Percentiles rank a stretch among this genome's conserved stretches.
Conservation (phyloP, 2,797 vertebrate genomes). For the Muscicapa striata region DNA sequence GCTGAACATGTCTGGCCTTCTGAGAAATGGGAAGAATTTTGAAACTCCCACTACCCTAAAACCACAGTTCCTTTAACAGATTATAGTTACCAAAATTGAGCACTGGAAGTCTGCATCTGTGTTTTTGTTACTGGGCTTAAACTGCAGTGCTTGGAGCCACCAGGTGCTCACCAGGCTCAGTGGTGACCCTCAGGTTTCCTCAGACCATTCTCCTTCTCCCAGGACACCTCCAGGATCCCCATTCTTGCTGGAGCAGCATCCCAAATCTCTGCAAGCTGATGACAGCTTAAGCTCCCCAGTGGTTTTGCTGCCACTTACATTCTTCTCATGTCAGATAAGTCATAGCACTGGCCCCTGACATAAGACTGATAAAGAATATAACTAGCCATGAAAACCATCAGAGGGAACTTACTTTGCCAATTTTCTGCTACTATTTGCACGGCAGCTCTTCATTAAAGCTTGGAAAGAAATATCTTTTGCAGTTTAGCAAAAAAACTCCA, state of each 20-base stretch:
- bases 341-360: background rate
- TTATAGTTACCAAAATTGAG: background rate
- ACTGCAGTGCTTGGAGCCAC: background rate
- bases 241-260: background rate
- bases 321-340: background rate
- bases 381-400: background rate
- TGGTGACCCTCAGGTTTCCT: background rate
- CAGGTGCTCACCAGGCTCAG: background rate
- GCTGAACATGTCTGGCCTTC: background rate
- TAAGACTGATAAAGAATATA: background rate
- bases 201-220: background rate
- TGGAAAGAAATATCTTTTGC: background rate
- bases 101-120: background rate
- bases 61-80: background rate
- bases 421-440: background rate
- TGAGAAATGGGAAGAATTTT: background rate
- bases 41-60: background rate
- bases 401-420: background rate
- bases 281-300: accelerated
- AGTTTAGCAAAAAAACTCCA: background rate
- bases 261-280: accelerated
- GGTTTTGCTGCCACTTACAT: background rate
- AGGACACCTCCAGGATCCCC: background rate
- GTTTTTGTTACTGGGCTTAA: background rate
- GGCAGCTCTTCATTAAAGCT: background rate